These are phyloP conservation scores for Gorilla gorilla DNA, from an alignment of 2,113 vertebrate genomes.

Conservation along the genomic window DNA sequence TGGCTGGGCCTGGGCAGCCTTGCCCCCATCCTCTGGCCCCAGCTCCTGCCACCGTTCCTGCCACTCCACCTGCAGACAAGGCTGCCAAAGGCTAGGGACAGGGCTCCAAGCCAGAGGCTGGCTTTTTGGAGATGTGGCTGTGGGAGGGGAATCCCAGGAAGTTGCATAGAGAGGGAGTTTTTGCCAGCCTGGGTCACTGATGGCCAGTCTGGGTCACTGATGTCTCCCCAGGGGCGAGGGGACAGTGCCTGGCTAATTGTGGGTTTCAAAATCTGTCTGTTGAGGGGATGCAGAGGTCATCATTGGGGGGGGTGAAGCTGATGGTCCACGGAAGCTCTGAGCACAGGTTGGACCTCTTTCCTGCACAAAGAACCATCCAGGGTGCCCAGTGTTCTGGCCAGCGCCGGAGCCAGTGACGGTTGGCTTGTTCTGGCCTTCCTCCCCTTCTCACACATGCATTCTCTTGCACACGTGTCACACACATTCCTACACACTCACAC, in stretches of 20 bases:
- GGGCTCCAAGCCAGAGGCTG: no score
- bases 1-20: no score
- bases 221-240: neutral
- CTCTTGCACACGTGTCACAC: neutral
- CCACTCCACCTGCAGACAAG: neutral
- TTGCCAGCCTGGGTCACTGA: neutral
- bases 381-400: neutral
- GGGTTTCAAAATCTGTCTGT: neutral
- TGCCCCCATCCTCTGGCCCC: no score
- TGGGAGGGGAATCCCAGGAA: neutral
- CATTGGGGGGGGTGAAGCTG: rapidly evolving
- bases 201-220: neutral
- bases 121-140: no score
- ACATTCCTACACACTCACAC: neutral
- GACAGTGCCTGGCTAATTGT: rapidly evolving
- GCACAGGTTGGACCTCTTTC: neutral
- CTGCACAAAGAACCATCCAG: rapidly evolving
- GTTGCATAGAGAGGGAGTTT: rapidly evolving
- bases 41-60: neutral
- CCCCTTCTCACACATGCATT: no score
- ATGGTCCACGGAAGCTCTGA: neutral
- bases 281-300: neutral
- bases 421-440: neutral
- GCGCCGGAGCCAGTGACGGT: neutral
- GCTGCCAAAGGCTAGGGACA: neutral